phyloP scores from a whole-genome alignment of 2,888 invertebrate species.

The Tipula vernalis region DNA sequence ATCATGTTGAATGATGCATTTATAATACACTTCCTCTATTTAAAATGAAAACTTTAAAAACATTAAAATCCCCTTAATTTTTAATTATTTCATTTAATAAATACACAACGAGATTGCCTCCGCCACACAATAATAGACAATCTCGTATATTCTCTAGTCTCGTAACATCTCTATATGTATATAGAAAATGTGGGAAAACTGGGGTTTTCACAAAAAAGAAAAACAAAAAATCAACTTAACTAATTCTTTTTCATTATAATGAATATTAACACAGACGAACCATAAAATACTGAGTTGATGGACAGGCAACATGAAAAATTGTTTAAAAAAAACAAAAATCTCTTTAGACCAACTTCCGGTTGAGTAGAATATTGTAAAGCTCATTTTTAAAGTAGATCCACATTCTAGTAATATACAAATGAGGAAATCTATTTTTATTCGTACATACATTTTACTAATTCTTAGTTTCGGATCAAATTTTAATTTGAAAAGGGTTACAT shows the following conservation, averaged over 20 bases:
- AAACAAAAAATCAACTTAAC: neutral
- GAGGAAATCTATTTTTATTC: too few species aligned
- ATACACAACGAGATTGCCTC: neutral
- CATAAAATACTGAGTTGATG: neutral
- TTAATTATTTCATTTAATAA: neutral
- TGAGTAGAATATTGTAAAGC: neutral
- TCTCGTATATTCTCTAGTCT: neutral
- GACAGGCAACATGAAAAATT: neutral
- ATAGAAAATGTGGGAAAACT: neutral
- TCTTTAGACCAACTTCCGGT: neutral
- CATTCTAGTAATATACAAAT: too few species aligned
- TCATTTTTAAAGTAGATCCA: neutral
- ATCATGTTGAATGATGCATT: neutral
- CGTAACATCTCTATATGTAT: neutral
- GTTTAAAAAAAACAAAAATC: neutral
- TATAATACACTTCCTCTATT: neutral
- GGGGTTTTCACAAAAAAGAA: neutral
- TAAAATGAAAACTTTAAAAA: neutral
- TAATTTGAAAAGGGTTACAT: too few species aligned
- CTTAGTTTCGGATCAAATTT: too few species aligned
- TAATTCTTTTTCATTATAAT: neutral
- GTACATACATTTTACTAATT: too few species aligned
- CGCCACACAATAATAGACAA: neutral
- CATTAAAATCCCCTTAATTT: neutral
- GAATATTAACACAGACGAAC: neutral